These are phyloP conservation scores for Cephus runcator DNA, from an alignment of 2,888 invertebrate genomes.

Conservation along the genomic window DNA sequence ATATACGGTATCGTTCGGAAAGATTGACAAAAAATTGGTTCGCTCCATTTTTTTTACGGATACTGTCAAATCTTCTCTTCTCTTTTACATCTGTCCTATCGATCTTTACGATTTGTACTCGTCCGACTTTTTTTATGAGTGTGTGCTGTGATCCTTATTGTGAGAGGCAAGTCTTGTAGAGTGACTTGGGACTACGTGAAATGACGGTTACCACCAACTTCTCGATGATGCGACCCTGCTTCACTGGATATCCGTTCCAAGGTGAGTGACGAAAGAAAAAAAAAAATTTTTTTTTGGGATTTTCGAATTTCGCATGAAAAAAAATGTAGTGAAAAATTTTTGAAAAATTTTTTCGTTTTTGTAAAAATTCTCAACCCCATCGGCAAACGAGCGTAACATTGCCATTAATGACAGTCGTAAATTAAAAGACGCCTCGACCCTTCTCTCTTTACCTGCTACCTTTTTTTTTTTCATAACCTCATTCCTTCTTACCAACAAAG, in stretches of 20 bases:
- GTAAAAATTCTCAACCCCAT: slow-evolving; percentile 37
- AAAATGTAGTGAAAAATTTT: not conserved
- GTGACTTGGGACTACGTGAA: slow-evolving; percentile 40
- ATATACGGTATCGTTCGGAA: not conserved
- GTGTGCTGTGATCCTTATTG: slow-evolving; percentile 6
- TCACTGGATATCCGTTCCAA: slow-evolving; percentile 69
- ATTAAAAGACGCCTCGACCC: slow-evolving; percentile 30
- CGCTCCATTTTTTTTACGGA: not conserved
- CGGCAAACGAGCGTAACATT: slow-evolving; percentile 45
- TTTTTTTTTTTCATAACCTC: not conserved
- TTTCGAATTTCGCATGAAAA: not conserved
- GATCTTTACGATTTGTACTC: not conserved
- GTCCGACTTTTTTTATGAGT: not conserved
- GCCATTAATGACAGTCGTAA: slow-evolving; percentile 53
- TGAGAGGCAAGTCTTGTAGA: not conserved
- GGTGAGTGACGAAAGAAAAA: slow-evolving; percentile 49
- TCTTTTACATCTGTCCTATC: too few relatives aligned
- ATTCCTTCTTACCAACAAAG: not conserved
- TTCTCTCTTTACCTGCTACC: slow-evolving; percentile 17
- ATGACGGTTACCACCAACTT: slow-evolving; percentile 67
- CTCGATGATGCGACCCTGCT: slow-evolving; percentile 68
- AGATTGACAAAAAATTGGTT: not conserved
- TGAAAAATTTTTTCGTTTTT: not conserved
- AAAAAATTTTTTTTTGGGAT: accelerated
- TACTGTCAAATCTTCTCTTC: not conserved